Evolutionary conservation across 64 coral and sea anemone species (phyloP), one percentile per base, ranked within the genome.

Genomic region (Anthopleura sola): DNA sequence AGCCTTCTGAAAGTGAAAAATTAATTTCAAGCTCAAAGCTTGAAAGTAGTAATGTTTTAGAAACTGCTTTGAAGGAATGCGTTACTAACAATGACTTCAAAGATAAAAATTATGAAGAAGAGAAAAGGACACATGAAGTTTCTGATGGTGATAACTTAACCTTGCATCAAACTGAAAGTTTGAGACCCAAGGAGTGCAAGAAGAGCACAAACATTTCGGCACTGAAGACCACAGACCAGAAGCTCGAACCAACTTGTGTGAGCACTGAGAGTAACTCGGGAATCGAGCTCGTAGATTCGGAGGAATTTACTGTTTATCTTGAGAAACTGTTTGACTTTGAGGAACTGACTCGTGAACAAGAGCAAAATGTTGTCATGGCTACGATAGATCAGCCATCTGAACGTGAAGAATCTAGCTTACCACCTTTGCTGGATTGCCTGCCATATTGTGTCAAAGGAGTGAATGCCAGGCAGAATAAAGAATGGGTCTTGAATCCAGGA

Each of bases 241-340:
- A 71, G 1, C n/a, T 26, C 58, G n/a, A n/a, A 32, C 66, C 29
- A 71, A 32, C 3, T 4, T 32, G 66, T 17, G 66, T 31, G 31
- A 71, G 12, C 14, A 32, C 31, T 71, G 66, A 31, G 6, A 31
- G 8, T 13, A 71, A 71, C 2, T 40, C 60, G 18, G 85, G 68
- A 46, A 48, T 97, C 3, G 92, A 98, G 58, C 60, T 94, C 39
- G 46, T 91, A 78, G 86, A 88, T 50, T 49, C 69, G 31, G 86
- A 88, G 56, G 86, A 93, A 17, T 53, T 98, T 7, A 78, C 84
- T 20, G 56, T 32, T 19, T 98, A 98, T 31, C 80, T 98, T 10
- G 82, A 85, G 3, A 91, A 56, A n/a, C 24, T 94, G 12, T 98
- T 88, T 88, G 89, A 98, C 44, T 98, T 98, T 89, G 56, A 98